Evolutionary conservation across 2,888 invertebrate genomes (phyloP).

Genomic region (Iselma pallidipennis): DNA sequence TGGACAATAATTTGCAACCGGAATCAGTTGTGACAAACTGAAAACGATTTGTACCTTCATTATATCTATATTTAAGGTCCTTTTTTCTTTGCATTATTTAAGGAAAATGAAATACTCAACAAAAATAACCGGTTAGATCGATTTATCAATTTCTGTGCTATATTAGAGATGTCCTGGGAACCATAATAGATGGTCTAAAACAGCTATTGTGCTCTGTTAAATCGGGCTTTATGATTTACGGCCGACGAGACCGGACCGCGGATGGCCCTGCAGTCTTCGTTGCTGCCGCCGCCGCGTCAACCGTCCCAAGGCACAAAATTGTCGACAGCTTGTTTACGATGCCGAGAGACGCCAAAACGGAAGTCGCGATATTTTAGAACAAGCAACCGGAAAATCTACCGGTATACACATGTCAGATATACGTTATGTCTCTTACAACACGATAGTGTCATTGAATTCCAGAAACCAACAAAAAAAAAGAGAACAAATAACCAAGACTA

Average conservation of each 20-base stretch:
- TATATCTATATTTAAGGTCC: not conserved
- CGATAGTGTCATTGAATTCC: not conserved
- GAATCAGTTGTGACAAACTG: too few relatives aligned
- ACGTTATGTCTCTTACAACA: conserved; percentile 6
- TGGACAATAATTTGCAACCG: too few relatives aligned
- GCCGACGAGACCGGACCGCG: conserved; percentile 35
- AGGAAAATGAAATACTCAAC: conserved; percentile 25
- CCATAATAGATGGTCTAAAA: conserved; percentile 43
- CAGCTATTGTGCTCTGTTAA: conserved; percentile 44
- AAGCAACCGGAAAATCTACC: conserved; percentile 38
- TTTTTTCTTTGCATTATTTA: not conserved
- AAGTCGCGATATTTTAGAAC: conserved; percentile 45
- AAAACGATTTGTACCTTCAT: too few relatives aligned
- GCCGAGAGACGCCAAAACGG: conserved; percentile 41
- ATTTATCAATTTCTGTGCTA: conserved; percentile 33
- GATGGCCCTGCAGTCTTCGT: conserved; percentile 24
- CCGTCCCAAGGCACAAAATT: conserved; percentile 33
- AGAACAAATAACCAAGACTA: conserved; percentile 9
- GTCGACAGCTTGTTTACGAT: conserved; percentile 48
- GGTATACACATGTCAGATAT: conserved; percentile 27
- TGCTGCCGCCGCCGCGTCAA: conserved; percentile 29
- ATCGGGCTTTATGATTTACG: conserved; percentile 46
- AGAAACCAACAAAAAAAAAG: conserved; percentile 10
- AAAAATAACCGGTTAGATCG: conserved; percentile 28
- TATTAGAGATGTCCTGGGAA: conserved; percentile 34